These are phyloP conservation scores for Aradus depressus DNA, from an alignment of 2,888 invertebrate genomes.

Conservation along the genomic window DNA sequence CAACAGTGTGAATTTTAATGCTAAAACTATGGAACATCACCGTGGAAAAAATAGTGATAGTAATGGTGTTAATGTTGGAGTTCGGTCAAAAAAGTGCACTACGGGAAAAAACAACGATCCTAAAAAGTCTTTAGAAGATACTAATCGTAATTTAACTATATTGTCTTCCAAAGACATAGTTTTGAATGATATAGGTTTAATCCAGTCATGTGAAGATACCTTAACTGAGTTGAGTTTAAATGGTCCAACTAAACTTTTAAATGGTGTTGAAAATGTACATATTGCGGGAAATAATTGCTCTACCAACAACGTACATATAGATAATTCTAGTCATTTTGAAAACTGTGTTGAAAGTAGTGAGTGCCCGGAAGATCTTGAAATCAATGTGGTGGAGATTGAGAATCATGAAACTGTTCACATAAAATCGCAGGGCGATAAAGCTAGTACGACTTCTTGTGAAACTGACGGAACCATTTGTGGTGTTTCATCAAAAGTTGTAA, in stretches of 20 bases:
- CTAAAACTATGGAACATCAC: constrained; percentile 22
- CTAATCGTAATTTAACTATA: constrained; percentile 27
- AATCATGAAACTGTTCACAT: constrained; percentile 10
- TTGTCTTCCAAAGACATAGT: constrained; percentile 22
- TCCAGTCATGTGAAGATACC: constrained; percentile 24
- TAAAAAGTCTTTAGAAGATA: constrained; percentile 26
- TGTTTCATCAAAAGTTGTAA: neutral
- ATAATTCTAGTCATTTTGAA: constrained; percentile 29
- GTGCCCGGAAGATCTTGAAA: constrained; percentile 4
- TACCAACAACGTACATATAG: constrained; percentile 9
- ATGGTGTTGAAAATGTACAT: constrained; percentile 25
- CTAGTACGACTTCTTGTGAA: neutral
- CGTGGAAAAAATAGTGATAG: constrained; percentile 23
- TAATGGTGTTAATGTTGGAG: constrained; percentile 16
- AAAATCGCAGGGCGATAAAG: constrained; percentile 1
- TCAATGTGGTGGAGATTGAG: constrained; percentile 1
- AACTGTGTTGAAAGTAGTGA: constrained; percentile 18
- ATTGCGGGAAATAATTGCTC: constrained; percentile 18
- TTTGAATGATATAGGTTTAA: constrained; percentile 21
- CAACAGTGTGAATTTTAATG: constrained; percentile 3
- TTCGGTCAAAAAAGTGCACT: constrained; percentile 15
- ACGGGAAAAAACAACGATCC: constrained; percentile 19
- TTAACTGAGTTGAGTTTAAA: constrained; percentile 24
- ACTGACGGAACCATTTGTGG: constrained; percentile 3
- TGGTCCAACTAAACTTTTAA: constrained; percentile 26